Evolutionary conservation across 2,888 invertebrate species (phyloP).

Genomic region (Notocelia uddmanniana): DNA sequence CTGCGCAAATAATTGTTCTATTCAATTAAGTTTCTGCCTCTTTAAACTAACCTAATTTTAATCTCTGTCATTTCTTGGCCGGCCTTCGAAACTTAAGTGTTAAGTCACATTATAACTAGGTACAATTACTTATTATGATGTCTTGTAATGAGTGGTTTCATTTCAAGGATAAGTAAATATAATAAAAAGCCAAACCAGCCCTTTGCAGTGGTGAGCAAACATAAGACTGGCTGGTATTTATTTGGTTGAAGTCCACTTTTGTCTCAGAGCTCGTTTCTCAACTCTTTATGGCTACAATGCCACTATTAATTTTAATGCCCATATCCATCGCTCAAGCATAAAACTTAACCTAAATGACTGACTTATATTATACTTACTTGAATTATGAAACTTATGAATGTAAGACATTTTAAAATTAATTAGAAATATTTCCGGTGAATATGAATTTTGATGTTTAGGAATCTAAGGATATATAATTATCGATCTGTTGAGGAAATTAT

Average conservation of each 20-base stretch:
- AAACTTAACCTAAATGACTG: slow-evolving; percentile 47
- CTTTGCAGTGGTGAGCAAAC: slow-evolving; percentile 49
- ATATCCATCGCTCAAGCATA: slow-evolving; percentile 53
- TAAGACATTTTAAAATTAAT: neutral
- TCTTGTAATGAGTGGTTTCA: neutral
- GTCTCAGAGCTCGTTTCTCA: slow-evolving; percentile 57
- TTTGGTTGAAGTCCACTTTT: slow-evolving; percentile 64
- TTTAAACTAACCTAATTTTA: too few species aligned
- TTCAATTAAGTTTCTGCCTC: too few species aligned
- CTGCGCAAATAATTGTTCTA: too few species aligned
- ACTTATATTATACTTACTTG: slow-evolving; percentile 44
- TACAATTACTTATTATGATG: neutral
- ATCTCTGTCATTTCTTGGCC: too few species aligned
- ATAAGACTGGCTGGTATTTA: slow-evolving; percentile 61
- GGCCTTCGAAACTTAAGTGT: too few species aligned
- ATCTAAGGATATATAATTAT: neutral
- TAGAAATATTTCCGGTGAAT: neutral
- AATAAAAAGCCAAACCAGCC: neutral
- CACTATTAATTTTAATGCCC: slow-evolving; percentile 59
- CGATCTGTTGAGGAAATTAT: neutral
- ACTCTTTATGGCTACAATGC: slow-evolving; percentile 55
- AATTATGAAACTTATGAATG: slow-evolving; percentile 39
- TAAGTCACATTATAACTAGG: too few species aligned
- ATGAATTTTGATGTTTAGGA: neutral
- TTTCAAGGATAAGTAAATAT: neutral